A percentile compares a stretch with the other conserved stretches of the same genome.
Conservation (phyloP, 2,113 vertebrate genomes). For the Pardalotus punctatus region DNA sequence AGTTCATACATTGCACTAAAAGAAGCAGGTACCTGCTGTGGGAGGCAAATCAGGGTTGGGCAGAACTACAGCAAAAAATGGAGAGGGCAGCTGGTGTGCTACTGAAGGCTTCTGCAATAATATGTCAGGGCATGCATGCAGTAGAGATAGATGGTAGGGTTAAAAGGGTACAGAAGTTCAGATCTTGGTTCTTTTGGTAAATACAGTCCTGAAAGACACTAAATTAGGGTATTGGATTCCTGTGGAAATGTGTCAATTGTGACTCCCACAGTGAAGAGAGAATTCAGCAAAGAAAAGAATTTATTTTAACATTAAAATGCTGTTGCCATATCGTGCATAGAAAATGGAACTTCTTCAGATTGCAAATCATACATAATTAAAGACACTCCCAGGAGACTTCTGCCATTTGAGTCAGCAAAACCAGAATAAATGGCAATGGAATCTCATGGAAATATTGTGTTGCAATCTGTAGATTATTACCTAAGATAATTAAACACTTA, state of each 20-base stretch:
- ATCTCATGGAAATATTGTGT: background rate
- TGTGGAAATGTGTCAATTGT: background rate
- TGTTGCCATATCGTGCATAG: background rate
- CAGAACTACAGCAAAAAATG: background rate
- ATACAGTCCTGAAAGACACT: background rate
- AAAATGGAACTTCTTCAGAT: background rate
- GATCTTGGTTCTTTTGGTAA: background rate
- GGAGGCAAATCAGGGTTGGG: background rate
- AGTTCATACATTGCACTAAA: background rate
- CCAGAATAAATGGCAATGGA: background rate
- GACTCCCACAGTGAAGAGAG: background rate
- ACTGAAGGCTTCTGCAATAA: background rate
- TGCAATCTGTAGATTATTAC: conserved; percentile 27
- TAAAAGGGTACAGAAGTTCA: background rate
- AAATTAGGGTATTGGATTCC: background rate
- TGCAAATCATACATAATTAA: background rate
- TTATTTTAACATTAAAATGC: background rate
- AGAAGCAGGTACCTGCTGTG: background rate
- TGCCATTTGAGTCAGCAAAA: conserved; percentile 15
- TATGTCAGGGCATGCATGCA: background rate
- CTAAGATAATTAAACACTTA: background rate
- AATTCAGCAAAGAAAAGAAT: background rate
- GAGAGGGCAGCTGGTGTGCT: background rate
- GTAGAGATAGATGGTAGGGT: background rate
- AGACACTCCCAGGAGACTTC: background rate